Evolutionary conservation across 2,113 vertebrate species (phyloP).

Genomic region (Cairina moschata): DNA sequence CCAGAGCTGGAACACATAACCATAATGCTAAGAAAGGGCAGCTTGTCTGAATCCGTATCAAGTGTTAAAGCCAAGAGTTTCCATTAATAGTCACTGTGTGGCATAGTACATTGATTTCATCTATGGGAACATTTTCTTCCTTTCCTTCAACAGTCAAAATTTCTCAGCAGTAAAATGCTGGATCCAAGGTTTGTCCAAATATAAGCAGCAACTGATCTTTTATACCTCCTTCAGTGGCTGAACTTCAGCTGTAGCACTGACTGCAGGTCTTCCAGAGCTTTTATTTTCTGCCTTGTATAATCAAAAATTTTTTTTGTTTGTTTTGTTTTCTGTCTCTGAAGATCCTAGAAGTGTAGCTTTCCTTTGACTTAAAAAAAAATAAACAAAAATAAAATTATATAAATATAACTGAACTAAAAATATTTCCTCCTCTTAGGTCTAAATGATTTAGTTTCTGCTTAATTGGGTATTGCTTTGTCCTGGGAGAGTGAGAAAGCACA

Average conservation of each 20-base stretch:
- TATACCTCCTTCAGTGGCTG: background rate
- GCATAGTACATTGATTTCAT: background rate
- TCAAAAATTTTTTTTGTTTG: background rate
- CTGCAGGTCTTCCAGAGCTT: background rate
- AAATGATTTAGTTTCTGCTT: background rate
- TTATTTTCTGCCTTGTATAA: background rate
- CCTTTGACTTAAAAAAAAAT: background rate
- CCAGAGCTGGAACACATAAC: background rate
- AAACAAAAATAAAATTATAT: background rate
- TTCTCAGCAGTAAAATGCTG: background rate
- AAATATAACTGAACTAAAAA: background rate
- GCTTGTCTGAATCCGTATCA: background rate
- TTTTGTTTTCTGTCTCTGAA: background rate
- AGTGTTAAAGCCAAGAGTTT: constrained; percentile 6
- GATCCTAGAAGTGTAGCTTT: background rate
- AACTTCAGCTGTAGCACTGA: background rate
- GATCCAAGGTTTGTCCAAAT: background rate
- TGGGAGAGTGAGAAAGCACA: background rate
- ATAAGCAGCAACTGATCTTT: background rate
- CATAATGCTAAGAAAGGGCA: background rate
- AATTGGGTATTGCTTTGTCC: background rate
- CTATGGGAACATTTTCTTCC: background rate
- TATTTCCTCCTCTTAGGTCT: background rate
- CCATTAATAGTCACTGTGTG: background rate
- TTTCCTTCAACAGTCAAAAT: background rate